phyloP scores from a whole-genome alignment of 2,797 vertebrate species.

The Tragopan temminckii region DNA sequence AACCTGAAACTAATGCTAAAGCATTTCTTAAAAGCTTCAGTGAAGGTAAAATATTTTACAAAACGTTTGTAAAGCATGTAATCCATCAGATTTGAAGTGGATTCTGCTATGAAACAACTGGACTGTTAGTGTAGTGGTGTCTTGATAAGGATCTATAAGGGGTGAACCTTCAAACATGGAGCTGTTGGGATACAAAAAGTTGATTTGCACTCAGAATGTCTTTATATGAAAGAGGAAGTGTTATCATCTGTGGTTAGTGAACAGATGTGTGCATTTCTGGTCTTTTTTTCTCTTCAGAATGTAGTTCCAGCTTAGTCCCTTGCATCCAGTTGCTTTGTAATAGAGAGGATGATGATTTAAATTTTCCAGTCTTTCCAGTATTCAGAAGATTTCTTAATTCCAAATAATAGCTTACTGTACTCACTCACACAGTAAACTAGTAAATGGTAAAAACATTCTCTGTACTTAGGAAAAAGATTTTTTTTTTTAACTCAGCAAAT shows the following conservation, averaged over 20 bases:
- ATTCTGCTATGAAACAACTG: neutral
- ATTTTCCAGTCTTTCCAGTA: neutral
- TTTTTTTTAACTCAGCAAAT: neutral
- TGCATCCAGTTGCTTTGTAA: neutral
- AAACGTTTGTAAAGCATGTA: neutral
- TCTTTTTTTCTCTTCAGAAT: neutral
- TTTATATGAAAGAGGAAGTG: conserved; percentile 39
- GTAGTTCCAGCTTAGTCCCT: neutral
- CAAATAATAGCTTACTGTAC: neutral
- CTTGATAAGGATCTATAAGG: neutral
- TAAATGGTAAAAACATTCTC: neutral
- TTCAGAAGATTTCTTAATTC: neutral
- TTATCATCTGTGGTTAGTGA: neutral
- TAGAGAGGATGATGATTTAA: neutral
- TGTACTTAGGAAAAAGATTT: neutral
- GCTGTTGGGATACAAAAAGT: neutral
- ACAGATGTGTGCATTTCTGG: neutral
- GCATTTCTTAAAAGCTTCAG: neutral
- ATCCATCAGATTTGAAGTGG: neutral
- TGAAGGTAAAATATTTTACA: neutral
- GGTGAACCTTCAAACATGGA: neutral
- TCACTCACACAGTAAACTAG: neutral
- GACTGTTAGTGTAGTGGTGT: neutral
- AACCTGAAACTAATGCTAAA: neutral
- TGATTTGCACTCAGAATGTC: conserved; percentile 12